phyloP scores from a whole-genome alignment of 2,113 vertebrate genomes.

The Pedetes capensis region DNA sequence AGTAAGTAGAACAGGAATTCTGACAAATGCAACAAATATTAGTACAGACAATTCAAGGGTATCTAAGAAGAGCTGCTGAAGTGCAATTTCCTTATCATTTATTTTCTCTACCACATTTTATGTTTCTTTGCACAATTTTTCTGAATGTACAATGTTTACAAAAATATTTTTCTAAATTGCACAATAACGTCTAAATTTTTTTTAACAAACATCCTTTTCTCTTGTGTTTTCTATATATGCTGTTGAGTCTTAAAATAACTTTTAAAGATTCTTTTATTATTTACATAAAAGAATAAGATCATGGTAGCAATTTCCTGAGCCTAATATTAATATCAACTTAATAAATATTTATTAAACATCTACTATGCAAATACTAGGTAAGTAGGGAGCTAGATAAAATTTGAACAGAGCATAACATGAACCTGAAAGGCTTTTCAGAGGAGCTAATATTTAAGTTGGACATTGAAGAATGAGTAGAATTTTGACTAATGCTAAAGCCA shows the following conservation, averaged over 20 bases:
- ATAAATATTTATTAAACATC: neutral
- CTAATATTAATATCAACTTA: neutral
- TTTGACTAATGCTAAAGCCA: neutral
- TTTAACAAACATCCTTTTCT: neutral
- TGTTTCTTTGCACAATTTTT: constrained; percentile 21
- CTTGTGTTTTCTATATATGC: neutral
- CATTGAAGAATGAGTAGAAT: neutral
- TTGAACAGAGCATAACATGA: neutral
- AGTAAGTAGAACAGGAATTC: neutral
- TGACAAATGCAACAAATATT: neutral
- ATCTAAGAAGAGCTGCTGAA: neutral
- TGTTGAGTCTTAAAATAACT: neutral
- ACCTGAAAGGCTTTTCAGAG: neutral
- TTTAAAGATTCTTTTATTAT: neutral
- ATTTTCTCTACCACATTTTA: neutral
- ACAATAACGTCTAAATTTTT: neutral
- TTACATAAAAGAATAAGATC: constrained; percentile 12
- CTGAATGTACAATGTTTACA: constrained; percentile 1
- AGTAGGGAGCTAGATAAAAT: neutral
- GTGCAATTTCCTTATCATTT: neutral
- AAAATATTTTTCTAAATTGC: neutral
- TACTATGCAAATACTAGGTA: neutral
- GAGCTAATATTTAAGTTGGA: neutral
- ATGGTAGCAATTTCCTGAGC: neutral
- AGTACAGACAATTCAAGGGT: neutral